Conservation (phyloP, 1,140 invertebrate genomes). For the Drosophila virilis region DNA sequence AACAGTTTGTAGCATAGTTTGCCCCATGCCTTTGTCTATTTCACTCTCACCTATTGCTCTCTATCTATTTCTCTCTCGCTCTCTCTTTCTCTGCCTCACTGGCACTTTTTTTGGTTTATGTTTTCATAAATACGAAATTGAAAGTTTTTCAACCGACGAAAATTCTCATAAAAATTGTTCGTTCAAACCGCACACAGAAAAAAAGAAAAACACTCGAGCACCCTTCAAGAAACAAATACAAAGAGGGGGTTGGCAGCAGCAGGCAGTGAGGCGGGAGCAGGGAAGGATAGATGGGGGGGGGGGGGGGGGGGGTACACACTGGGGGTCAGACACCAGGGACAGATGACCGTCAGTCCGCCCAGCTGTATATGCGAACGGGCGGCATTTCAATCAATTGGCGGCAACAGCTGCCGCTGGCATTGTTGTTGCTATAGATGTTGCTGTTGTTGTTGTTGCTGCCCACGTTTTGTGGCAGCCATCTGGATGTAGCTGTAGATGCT, state of each 20-base stretch:
- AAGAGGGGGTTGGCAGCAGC: slow-evolving; percentile 5
- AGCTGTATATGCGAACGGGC: slow-evolving; percentile 53
- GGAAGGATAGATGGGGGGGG: neutral
- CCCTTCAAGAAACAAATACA: slow-evolving; percentile 69
- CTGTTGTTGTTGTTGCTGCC: slow-evolving; percentile 24
- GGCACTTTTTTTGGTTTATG: slow-evolving; percentile 38
- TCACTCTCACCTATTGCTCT: neutral
- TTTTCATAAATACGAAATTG: slow-evolving; percentile 77
- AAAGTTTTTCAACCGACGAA: slow-evolving; percentile 76
- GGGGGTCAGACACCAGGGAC: slow-evolving; percentile 19
- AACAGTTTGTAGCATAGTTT: slow-evolving; percentile 67
- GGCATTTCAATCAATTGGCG: slow-evolving; percentile 72
- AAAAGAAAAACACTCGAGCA: slow-evolving; percentile 53
- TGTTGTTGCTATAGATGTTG: slow-evolving; percentile 10
- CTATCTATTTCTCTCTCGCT: neutral
- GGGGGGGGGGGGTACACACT: neutral
- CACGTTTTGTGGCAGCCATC: slow-evolving; percentile 60
- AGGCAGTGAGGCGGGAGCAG: neutral
- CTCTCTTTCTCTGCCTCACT: slow-evolving; percentile 1
- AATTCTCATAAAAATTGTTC: slow-evolving; percentile 80
- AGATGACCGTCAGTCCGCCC: slow-evolving; percentile 43
- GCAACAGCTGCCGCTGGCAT: slow-evolving; percentile 63
- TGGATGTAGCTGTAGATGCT: slow-evolving; percentile 24
- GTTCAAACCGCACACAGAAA: slow-evolving; percentile 53
- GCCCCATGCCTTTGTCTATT: neutral